Base-by-base conservation (phyloP, 1,140 invertebrate species). In the Thaumatotibia leucotreta region DNA sequence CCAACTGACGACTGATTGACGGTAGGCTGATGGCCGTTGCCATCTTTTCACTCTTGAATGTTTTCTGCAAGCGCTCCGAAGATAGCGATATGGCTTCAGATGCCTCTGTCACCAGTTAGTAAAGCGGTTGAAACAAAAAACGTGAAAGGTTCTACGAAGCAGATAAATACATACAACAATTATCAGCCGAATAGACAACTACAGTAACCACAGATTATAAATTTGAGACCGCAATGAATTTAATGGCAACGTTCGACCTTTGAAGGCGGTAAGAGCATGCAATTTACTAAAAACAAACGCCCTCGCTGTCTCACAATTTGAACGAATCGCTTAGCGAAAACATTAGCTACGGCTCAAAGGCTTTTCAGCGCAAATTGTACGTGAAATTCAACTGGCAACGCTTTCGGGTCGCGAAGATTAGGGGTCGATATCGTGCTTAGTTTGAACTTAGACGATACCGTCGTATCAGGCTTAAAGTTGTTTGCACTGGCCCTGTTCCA, bases 271-370 rank as follows among this genome's bases (percentile, higher is more conserved):
- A 61, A 45, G 64, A 33, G 22, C 32, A 39, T 82, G 78, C 82
- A 86, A 86, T 86, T 88, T 88, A 31, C 70, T 82, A 82, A 80
- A 83, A 84, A 81, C 75, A 82, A 78, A 77, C 75, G 74, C 79
- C 70, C 32, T 72, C 68, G 64, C 69, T 75, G 78, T 80, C 79
- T 84, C 70, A 74, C 73, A 82, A 83, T 77, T 86, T 82, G 74
- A 84, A 83, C 74, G 82, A 83, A 80, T 85, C 77, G 83, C 83
- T 88, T 82, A 88, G 86, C 79, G 80, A 86, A 86, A 89, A 86
- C 83, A 87, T 87, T 87, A 83, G 81, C 76, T 74, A 77, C 76
- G 83, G 80, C 80, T 86, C 83, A 89, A 83, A 84, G 74, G 82
- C 83, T 87, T 82, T 85, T 80, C 76, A 76, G 77, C 79, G 81